phyloP scores from a whole-genome alignment of 2,797 vertebrate species.

The Myotis myotis region DNA sequence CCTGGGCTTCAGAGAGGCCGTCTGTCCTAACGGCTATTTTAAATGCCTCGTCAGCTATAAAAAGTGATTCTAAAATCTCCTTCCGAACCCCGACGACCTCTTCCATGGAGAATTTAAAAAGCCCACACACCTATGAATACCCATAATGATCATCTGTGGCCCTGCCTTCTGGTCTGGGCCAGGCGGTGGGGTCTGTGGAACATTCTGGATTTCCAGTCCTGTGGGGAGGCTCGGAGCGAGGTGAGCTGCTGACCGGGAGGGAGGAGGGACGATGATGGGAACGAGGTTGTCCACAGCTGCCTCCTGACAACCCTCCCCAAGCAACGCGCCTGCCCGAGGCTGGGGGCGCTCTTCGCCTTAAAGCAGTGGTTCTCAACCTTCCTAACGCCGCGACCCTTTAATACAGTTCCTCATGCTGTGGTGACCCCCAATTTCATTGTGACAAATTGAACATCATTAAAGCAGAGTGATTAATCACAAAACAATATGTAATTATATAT shows the following conservation, averaged over 20 bases:
- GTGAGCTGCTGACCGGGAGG: too few relatives aligned
- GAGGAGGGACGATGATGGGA: rapidly evolving
- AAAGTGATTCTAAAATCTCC: slow-evolving; percentile 37
- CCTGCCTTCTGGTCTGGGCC: neutral
- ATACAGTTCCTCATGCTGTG: too few relatives aligned
- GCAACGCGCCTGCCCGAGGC: too few relatives aligned
- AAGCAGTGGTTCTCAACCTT: too few relatives aligned
- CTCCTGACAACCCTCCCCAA: too few relatives aligned
- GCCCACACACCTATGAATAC: slow-evolving; percentile 24
- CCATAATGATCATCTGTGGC: neutral
- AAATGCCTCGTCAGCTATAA: slow-evolving; percentile 57
- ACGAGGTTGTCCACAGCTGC: rapidly evolving
- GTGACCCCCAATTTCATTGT: too few relatives aligned
- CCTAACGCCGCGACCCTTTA: too few relatives aligned
- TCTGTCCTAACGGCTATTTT: slow-evolving; percentile 60
- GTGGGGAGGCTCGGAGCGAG: rapidly evolving
- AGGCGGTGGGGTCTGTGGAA: neutral
- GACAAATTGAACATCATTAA: too few relatives aligned
- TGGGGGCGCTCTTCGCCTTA: too few relatives aligned
- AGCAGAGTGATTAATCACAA: too few relatives aligned
- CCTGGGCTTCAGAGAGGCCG: slow-evolving; percentile 26
- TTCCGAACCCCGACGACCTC: slow-evolving; percentile 47
- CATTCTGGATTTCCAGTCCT: neutral
- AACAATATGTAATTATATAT: too few relatives aligned
- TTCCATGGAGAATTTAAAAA: neutral